Conservation (phyloP, 2,797 vertebrate species). For the Hephaestus fuliginosus region DNA sequence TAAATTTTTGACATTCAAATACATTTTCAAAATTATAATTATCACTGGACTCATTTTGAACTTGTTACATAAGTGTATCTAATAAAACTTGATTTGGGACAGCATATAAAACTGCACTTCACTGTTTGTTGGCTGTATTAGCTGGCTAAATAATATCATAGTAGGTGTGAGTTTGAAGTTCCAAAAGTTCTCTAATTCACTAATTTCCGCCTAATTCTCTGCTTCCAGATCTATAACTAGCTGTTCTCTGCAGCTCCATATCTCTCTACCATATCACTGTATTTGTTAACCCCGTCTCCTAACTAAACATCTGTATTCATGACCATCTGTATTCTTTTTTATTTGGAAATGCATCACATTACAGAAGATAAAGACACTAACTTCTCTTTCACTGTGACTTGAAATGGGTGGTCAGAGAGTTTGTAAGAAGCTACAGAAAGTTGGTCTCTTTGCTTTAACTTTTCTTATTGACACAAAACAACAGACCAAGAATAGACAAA, state of each 20-base stretch:
- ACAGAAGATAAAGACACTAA: neutral
- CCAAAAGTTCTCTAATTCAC: neutral
- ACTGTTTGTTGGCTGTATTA: neutral
- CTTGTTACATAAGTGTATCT: neutral
- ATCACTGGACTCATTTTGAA: neutral
- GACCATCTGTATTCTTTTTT: no score
- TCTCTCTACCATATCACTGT: neutral
- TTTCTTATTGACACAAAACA: neutral
- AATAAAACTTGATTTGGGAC: no score
- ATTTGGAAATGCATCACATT: neutral
- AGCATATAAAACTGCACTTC: no score
- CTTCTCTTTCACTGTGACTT: neutral
- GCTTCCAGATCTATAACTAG: neutral
- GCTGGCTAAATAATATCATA: neutral
- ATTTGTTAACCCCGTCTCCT: neutral
- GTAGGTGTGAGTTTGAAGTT: neutral
- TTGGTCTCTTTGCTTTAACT: neutral
- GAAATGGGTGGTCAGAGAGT: neutral
- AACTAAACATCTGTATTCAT: neutral
- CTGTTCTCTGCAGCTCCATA: neutral
- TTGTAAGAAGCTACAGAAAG: neutral
- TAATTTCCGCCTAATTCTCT: neutral
- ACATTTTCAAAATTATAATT: neutral
- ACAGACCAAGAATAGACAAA: neutral
- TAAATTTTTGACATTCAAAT: neutral